phyloP scores from a whole-genome alignment of 2,797 vertebrate species.

The Brachyalestes nurse region DNA sequence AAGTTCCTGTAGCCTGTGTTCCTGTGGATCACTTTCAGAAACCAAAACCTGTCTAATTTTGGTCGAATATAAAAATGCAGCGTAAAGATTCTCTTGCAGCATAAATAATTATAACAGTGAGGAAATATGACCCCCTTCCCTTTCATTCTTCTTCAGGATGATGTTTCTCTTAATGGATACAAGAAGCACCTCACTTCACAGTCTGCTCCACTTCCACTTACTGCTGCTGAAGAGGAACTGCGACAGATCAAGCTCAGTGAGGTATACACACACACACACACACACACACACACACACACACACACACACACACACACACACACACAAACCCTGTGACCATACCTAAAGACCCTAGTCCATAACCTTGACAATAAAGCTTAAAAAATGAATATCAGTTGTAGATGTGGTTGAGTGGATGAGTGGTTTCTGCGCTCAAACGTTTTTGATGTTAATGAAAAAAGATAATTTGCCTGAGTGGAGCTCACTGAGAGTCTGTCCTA shows the following conservation, averaged over 20 bases:
- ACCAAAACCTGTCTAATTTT: no score
- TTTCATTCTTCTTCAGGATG: conserved; percentile 81
- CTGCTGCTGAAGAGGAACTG: conserved; percentile 95
- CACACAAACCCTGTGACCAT: not conserved
- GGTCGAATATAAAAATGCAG: no score
- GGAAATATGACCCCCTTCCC: not conserved
- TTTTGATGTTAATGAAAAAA: not conserved
- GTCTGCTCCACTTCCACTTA: conserved; percentile 90
- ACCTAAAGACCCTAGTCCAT: not conserved
- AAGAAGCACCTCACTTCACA: conserved; percentile 87
- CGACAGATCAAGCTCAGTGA: conserved; percentile 82
- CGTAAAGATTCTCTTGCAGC: no score
- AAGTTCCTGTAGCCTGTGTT: no score
- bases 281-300: conserved; percentile 20
- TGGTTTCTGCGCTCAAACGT: no score
- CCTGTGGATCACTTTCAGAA: no score
- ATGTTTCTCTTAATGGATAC: conserved; percentile 90
- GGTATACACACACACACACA: conserved; percentile 27
- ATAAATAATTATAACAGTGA: no score
- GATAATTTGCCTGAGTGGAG: no score
- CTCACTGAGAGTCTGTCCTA: no score
- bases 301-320: conserved; percentile 38
- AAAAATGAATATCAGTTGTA: not conserved
- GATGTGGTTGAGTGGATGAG: no score
- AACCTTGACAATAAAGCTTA: not conserved